Conservation (phyloP, 2,797 vertebrate genomes). For the Heterohyrax brucei region DNA sequence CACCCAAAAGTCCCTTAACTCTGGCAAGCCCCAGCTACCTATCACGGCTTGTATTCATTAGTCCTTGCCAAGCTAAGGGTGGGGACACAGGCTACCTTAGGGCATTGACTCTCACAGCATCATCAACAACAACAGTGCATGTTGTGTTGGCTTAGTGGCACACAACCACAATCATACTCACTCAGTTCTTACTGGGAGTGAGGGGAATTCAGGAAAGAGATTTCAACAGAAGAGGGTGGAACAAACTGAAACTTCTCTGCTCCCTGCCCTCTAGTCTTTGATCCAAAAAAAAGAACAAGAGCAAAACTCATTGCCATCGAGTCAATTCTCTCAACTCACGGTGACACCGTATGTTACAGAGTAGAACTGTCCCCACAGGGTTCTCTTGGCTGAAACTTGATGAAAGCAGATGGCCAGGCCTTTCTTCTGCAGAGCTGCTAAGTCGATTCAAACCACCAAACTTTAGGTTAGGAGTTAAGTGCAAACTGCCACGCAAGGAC, state of each 20-base stretch:
- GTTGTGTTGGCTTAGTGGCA: not conserved
- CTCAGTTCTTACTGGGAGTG: not conserved
- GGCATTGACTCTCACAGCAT: not conserved
- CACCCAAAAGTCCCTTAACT: constrained; percentile 53
- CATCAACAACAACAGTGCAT: not conserved
- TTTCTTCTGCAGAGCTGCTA: not conserved
- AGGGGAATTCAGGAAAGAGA: constrained; percentile 37
- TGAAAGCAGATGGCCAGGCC: not conserved
- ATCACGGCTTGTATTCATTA: not conserved
- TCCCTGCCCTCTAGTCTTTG: constrained; percentile 19
- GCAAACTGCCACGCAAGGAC: not conserved
- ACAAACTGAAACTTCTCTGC: constrained; percentile 22
- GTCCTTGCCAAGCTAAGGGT: not conserved
- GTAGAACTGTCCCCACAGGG: not conserved
- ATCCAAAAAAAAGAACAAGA: not conserved
- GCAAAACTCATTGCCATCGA: no score
- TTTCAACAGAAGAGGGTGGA: constrained; percentile 44
- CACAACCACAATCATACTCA: not conserved
- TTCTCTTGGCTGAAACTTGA: not conserved
- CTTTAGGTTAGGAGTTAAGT: not conserved
- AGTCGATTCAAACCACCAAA: not conserved
- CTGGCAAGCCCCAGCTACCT: constrained; percentile 16
- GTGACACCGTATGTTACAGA: not conserved
- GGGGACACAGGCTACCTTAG: not conserved
- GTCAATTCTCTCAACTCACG: not conserved